These are phyloP conservation scores for Gorilla gorilla DNA, from an alignment of 2,113 vertebrate species.

Conservation along the genomic window DNA sequence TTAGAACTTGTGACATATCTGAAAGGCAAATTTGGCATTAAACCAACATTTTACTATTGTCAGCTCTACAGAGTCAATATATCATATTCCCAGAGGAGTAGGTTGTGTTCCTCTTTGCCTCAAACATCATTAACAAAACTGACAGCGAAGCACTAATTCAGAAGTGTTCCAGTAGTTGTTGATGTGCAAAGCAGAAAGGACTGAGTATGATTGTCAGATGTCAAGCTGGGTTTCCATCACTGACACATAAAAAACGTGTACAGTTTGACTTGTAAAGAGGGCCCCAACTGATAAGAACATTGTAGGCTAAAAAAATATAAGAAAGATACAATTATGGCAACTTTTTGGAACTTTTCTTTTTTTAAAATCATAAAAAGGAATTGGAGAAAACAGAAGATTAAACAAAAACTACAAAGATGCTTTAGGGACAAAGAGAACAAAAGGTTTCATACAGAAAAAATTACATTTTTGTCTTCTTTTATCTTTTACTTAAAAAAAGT, in stretches of 20 bases:
- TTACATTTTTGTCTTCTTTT: not conserved
- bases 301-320: not conserved
- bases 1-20: conserved; percentile 40
- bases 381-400: not conserved
- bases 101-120: conserved; percentile 25
- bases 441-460: not conserved
- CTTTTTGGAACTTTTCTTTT: not conserved
- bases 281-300: not conserved
- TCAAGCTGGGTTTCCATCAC: not conserved
- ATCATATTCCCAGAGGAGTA: conserved; percentile 17
- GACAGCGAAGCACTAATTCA: conserved; percentile 30
- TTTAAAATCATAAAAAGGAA: not conserved
- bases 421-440: not conserved
- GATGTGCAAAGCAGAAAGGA: not conserved
- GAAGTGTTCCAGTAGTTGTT: not conserved
- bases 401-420: not conserved
- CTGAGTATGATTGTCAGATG: conserved; percentile 8
- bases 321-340: not conserved
- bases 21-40: conserved; percentile 45
- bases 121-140: conserved; percentile 52
- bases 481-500: not conserved
- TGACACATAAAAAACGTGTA: not conserved
- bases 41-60: conserved; percentile 37
- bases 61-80: conserved; percentile 35
- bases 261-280: not conserved